Evolutionary conservation across 2,888 invertebrate genomes (phyloP), one percentile per base, ranked within the genome.

Genomic region (Lymantria monacha): DNA sequence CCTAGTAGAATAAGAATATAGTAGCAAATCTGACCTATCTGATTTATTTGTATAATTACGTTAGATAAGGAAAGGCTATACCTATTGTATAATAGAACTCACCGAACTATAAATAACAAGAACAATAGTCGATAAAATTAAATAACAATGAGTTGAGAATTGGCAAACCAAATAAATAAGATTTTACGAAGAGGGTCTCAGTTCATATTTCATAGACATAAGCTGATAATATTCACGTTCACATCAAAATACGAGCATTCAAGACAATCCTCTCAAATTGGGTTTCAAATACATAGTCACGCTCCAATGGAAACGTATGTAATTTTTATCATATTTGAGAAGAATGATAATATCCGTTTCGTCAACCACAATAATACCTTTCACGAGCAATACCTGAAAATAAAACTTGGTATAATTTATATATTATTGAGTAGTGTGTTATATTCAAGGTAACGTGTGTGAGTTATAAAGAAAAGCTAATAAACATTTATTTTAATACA

Each of bases 81-180:
- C 68, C 83, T 75, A 79, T 87, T 87, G 85, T 85, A 77, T 81
- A 85, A 82, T 79, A 82, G 81, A 85, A 84, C 85, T 83, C 81
- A 69, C 74, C 74, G 80, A 81, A 80, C 85, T 84, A 85, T 87
- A 87, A 87, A 87, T 85, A 84, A 82, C 79, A 78, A 76, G 85
- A 86, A 87, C 86, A 87, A 87, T 87, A 83, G 81, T 80, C 86
- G 83, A 85, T 87, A 86, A 87, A 87, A 85, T 85, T 85, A 85
- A 81, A 83, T 84, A 77, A 73, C 75, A 72, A 76, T 76, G 76
- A 78, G 66, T 73, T 72, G 72, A 75, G 78, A 81, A 81, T 79
- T 79, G 80, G 70, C 71, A 70, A 75, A 72, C 76, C 78, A 76
- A 79, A 81, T 77, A 80, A 77, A 79, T 79, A 78, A 75, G 71